Conservation (phyloP, 2,797 vertebrate genomes). For the Anguilla anguilla region DNA sequence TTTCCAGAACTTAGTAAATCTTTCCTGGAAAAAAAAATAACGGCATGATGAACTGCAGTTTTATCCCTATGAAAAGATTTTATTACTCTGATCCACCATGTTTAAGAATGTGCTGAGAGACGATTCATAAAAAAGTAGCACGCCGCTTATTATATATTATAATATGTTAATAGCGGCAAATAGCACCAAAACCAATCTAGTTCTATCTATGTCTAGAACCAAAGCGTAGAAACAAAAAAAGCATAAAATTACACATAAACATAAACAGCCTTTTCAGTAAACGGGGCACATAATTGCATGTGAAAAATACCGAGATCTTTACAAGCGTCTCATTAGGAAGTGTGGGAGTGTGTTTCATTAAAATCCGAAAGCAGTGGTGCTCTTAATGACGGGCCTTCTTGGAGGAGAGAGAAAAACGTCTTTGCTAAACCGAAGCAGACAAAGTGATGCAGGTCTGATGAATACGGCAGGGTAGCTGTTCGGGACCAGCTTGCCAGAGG, state of each 20-base stretch:
- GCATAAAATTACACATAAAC: background rate
- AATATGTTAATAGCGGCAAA: background rate
- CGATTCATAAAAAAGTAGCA: background rate
- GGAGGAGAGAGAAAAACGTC: background rate
- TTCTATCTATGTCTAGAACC: background rate
- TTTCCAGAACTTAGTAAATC: background rate
- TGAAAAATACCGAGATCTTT: background rate
- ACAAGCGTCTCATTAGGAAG: conserved; percentile 13
- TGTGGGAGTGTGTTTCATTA: background rate
- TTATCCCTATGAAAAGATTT: background rate
- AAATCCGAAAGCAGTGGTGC: background rate
- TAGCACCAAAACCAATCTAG: background rate
- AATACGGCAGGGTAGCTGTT: background rate
- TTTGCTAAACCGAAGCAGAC: background rate
- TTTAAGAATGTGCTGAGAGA: background rate
- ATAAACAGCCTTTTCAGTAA: conserved; percentile 2
- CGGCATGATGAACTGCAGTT: background rate
- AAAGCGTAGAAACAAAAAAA: background rate
- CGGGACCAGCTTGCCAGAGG: conserved; percentile 17
- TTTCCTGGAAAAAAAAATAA: background rate
- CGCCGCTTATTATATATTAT: background rate
- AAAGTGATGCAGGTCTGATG: conserved; percentile 21
- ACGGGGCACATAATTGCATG: conserved; percentile 3
- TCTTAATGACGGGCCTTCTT: conserved; percentile 8
- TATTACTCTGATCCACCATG: background rate